Base-by-base conservation (phyloP, 2,888 invertebrate genomes). In the Cataglyphis livida region DNA sequence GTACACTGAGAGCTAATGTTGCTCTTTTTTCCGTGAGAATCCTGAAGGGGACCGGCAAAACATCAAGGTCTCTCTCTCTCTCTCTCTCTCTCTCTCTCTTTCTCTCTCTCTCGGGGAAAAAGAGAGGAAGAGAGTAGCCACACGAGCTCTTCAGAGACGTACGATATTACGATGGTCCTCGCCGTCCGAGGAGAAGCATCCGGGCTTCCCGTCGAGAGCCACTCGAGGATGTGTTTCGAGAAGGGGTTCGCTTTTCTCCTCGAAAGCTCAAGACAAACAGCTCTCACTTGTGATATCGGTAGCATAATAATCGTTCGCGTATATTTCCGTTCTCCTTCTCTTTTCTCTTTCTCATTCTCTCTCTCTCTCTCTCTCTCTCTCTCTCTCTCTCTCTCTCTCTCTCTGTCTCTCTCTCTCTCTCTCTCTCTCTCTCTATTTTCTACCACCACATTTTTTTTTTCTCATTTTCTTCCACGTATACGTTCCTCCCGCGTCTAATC, bases 121-220 rank as follows among this genome's bases (percentile, higher is more conserved):
- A 61, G 41, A 70, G 68, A 35, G 48, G 28, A 6, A n/a, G 88
- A 86, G 87, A 90, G 88, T 83, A 83, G 82, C 85, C 86, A 88
- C 85, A 88, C 90, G 84, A 87, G 84, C 86, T 89, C 91, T 91
- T 86, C 88, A 88, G 79, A 88, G 87, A 88, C 90, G 90, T 91
- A 90, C 89, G 88, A 89, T 91, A 91, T 90, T 89, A 91, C 91
- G 90, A 91, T 90, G 90, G 90, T 85, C 90, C 92, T 91, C 86
- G 85, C 85, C 35, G 41, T 59, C 59, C 32, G 71, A 81, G 82
- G 78, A 90, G 85, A 51, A 89, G 90, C 85, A 91, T 51, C 91
- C 88, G 91, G 90, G 86, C 92, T 87, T 91, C 92, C 93, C 92
- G 92, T 90, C 75, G 91, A 92, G 93, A 92, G 91, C 87, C 89